phyloP scores from a whole-genome alignment of 92 coral and sea anemone species.

The Hydrozoanthus gracilis region DNA sequence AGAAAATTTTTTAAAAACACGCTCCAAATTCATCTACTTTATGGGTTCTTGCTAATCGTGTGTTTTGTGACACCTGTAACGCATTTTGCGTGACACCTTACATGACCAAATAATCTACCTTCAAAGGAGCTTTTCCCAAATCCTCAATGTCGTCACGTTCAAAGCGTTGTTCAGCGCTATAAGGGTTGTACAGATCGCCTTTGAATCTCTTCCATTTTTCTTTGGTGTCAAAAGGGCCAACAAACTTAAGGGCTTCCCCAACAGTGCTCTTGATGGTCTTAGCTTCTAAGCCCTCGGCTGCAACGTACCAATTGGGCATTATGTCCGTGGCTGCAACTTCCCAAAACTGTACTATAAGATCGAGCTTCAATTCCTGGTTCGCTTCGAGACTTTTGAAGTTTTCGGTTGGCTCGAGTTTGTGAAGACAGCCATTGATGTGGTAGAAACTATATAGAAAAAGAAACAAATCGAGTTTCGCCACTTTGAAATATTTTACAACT shows the following conservation, averaged over 20 bases:
- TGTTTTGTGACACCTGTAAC: not conserved
- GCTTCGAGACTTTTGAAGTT: slow-evolving; percentile 70
- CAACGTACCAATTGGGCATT: slow-evolving; percentile 94
- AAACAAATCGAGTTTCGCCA: not conserved
- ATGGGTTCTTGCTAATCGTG: not conserved
- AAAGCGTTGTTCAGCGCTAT: slow-evolving; percentile 78
- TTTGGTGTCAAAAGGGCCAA: slow-evolving; percentile 77
- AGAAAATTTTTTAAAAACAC: too few species aligned
- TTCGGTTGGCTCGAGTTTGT: slow-evolving; percentile 63
- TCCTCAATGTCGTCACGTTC: slow-evolving; percentile 64
- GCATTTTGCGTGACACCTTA: not conserved
- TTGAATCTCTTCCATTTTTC: slow-evolving; percentile 88
- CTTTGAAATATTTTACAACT: not conserved
- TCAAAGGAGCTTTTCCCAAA: slow-evolving; percentile 18
- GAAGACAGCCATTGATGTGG: slow-evolving; percentile 60
- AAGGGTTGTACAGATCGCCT: slow-evolving; percentile 80
- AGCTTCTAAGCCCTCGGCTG: slow-evolving; percentile 90
- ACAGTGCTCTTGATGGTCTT: slow-evolving; percentile 83
- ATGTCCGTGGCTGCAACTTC: slow-evolving; percentile 93
- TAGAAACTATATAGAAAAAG: slow-evolving; percentile 30
- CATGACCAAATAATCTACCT: slow-evolving; percentile 7
- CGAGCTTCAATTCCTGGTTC: slow-evolving; percentile 61
- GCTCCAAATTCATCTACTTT: not conserved
- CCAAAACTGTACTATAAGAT: slow-evolving; percentile 77
- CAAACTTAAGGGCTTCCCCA: slow-evolving; percentile 82